Evolutionary conservation across 2,113 vertebrate species (phyloP), one percentile per base, ranked within the genome.

Genomic region (Nycticryphes semicollaris): DNA sequence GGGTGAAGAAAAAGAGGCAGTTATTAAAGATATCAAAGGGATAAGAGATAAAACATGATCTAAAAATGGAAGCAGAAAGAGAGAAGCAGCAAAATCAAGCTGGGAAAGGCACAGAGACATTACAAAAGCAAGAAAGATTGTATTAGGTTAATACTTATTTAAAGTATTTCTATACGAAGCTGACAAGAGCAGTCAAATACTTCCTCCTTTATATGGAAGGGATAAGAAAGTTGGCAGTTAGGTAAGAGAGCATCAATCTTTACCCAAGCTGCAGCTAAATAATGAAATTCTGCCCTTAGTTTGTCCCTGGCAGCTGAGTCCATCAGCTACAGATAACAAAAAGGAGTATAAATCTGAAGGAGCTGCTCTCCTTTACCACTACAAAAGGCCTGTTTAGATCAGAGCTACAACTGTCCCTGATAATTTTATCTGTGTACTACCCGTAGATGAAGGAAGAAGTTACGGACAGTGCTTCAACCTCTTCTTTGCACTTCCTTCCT

Each of bases 1-100:
- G 33, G 30, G 30, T 37, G 24, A 88, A 59, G 33, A 86, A 84
- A 68, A 86, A 86, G 85, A 89, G 31, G 64, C 39, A 90, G 89
- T 95, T 90, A 93, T 90, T 93, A 94, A 63, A 84, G 80, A 79
- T 89, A 96, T 87, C 89, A 92, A 94, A 97, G 54, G 62, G 31
- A 57, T 64, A 89, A 30, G 57, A 96, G 84, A 96, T 84, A 94
- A 96, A 94, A 92, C 74, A 68, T 11, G 12, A 83, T 84, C 94
- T 94, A 95, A 95, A 97, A 96, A 93, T 64, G 89, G 91, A 96
- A 95, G 43, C 89, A 79, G 66, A 72, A 84, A 48, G 59, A 81
- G 35, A 77, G 50, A 77, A 94, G 73, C 8, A 87, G 27, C 12
- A 10, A 95, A 96, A 92, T 94, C 77, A 93, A 96, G 62, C 92